Percentiles rank a stretch among this genome's conserved stretches.
phyloP scores from a whole-genome alignment of 2,797 vertebrate species.

The Sebastes taczanowskii region DNA sequence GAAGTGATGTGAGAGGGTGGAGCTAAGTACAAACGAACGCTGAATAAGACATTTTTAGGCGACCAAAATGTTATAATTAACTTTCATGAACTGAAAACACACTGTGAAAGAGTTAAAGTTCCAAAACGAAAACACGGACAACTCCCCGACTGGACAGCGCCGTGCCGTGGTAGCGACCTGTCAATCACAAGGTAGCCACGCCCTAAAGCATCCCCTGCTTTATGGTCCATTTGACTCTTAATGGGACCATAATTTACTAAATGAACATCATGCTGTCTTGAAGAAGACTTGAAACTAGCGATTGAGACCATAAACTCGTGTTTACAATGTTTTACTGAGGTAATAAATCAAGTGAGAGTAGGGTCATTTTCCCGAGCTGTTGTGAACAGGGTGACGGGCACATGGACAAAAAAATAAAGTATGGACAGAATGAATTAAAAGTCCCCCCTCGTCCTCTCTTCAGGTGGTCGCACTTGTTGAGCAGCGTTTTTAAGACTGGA shows the following conservation, averaged over 20 bases:
- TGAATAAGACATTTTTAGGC: too few relatives aligned
- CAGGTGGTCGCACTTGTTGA: constrained; percentile 25
- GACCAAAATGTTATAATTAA: too few relatives aligned
- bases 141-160: neutral
- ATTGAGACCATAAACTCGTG: neutral
- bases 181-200: neutral
- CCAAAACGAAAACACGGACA: neutral
- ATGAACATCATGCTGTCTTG: neutral
- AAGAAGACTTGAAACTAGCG: neutral
- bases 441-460: constrained; percentile 1
- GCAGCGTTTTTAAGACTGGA: constrained; percentile 5
- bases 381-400: neutral
- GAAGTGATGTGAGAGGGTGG: too few relatives aligned
- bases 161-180: neutral
- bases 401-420: constrained; percentile 5
- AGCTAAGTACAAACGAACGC: too few relatives aligned
- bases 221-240: neutral
- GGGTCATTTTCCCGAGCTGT: neutral
- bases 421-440: neutral
- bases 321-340: neutral
- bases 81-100: too few relatives aligned
- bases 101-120: too few relatives aligned
- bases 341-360: neutral
- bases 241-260: neutral
- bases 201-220: neutral